Evolutionary conservation across 2,797 vertebrate species (phyloP).

Genomic region (Poecilia picta): DNA sequence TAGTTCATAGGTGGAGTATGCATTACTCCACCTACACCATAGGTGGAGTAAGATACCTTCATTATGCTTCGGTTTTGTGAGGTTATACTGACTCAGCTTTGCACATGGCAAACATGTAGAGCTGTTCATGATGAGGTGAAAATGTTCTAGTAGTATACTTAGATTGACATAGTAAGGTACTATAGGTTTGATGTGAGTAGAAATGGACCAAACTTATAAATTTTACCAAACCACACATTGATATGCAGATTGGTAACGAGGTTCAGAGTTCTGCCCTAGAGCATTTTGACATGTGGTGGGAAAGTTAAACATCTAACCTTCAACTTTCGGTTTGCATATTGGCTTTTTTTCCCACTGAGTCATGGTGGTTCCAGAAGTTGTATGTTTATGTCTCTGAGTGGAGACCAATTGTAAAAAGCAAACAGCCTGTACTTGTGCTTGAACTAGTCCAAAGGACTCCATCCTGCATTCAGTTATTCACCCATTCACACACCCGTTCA

Average conservation of each 20-base stretch:
- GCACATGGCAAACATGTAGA: not conserved
- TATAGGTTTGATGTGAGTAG: not conserved
- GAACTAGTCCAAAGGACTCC: too few species aligned
- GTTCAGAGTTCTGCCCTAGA: not conserved
- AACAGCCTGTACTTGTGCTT: not conserved
- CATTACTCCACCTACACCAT: too few species aligned
- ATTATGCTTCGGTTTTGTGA: not conserved
- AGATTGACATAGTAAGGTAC: not conserved
- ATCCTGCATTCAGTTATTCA: too few species aligned
- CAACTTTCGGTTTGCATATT: not conserved
- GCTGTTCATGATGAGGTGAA: not conserved
- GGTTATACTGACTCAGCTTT: not conserved
- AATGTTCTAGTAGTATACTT: not conserved
- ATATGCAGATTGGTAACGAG: not conserved
- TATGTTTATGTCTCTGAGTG: not conserved
- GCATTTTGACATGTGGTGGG: not conserved
- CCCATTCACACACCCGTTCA: too few species aligned
- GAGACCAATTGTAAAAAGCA: not conserved
- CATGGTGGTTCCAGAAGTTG: not conserved
- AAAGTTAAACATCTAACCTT: not conserved
- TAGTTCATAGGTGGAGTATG: too few species aligned
- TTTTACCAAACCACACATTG: not conserved
- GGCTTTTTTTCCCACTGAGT: not conserved
- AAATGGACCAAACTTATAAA: not conserved
- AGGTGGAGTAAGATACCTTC: not conserved